Evolutionary conservation across 2,888 invertebrate species (phyloP).

Genomic region (Limnephilus auricula): DNA sequence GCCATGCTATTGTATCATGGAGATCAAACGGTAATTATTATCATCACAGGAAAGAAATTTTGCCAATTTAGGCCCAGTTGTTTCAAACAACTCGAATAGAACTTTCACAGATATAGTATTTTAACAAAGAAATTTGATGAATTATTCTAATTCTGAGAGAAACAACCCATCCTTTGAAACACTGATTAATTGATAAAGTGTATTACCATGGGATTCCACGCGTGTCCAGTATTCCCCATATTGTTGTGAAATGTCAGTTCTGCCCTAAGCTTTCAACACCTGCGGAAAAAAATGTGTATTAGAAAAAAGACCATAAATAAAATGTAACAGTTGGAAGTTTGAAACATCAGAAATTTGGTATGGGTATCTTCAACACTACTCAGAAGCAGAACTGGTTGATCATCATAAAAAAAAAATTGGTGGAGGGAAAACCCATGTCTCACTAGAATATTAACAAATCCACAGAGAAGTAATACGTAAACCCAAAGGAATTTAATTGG

Average conservation of each 20-base stretch:
- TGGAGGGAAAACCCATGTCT: no score
- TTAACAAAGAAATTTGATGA: no score
- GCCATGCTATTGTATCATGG: slow-evolving; percentile 60
- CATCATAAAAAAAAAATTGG: slow-evolving; percentile 71
- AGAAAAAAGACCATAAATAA: neutral
- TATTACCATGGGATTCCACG: neutral
- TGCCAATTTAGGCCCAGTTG: no score
- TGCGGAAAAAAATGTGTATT: neutral
- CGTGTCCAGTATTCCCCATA: neutral
- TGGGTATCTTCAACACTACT: slow-evolving; percentile 67
- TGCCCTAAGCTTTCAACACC: neutral
- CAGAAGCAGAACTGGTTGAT: slow-evolving; percentile 78
- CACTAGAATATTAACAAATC: no score
- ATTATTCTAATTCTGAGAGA: no score
- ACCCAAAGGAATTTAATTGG: no score
- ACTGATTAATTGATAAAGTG: neutral
- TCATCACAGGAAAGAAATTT: slow-evolving; percentile 48
- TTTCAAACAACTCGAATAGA: no score
- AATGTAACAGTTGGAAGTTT: neutral
- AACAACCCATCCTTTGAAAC: no score
- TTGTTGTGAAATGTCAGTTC: neutral
- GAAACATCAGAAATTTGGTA: slow-evolving; percentile 68
- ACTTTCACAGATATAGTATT: no score
- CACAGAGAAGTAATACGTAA: no score
- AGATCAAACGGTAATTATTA: slow-evolving; percentile 63